A percentile compares a stretch with the other conserved stretches of the same genome.
phyloP scores from a whole-genome alignment of 2,113 vertebrate genomes.

The Nothobranchius furzeri region DNA sequence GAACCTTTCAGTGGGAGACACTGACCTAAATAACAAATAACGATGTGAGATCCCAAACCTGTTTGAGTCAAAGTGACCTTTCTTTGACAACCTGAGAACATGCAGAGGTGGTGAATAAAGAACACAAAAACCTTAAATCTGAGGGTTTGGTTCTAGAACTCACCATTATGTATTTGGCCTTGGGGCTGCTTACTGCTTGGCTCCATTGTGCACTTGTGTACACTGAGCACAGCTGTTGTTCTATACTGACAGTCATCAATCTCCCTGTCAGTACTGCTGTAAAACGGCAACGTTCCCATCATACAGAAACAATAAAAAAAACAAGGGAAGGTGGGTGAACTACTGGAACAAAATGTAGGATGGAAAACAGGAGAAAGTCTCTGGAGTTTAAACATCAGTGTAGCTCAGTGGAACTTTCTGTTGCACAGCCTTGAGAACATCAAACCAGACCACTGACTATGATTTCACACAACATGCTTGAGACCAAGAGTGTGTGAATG shows the following conservation, averaged over 20 bases:
- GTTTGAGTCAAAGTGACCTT: background rate
- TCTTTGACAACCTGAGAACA: conserved; percentile 13
- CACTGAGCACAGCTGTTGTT: conserved; percentile 18
- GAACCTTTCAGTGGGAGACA: no score
- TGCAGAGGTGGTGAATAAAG: background rate
- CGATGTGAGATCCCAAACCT: no score
- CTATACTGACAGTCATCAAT: conserved; percentile 39
- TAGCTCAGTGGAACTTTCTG: conserved; percentile 44
- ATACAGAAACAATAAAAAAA: background rate
- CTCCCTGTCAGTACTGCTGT: conserved; percentile 35
- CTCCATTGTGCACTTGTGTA: background rate
- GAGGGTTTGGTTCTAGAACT: conserved; percentile 18
- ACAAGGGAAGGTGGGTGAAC: background rate
- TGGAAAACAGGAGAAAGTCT: conserved; percentile 5
- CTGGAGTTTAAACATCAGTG: conserved; percentile 30
- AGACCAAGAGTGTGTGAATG: conserved; percentile 36
- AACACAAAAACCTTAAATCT: conserved; percentile 2
- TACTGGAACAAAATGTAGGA: conserved; percentile 2
- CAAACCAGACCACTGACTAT: conserved; percentile 57
- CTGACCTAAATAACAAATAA: no score
- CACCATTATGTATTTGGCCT: background rate
- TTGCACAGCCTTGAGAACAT: conserved; percentile 54
- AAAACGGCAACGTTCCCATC: conserved; percentile 15
- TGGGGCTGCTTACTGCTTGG: conserved; percentile 12
- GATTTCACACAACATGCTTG: conserved; percentile 55